Evolutionary conservation across 2,113 vertebrate species (phyloP), one percentile per base, ranked within the genome.

Genomic region (Vireo altiloquus): DNA sequence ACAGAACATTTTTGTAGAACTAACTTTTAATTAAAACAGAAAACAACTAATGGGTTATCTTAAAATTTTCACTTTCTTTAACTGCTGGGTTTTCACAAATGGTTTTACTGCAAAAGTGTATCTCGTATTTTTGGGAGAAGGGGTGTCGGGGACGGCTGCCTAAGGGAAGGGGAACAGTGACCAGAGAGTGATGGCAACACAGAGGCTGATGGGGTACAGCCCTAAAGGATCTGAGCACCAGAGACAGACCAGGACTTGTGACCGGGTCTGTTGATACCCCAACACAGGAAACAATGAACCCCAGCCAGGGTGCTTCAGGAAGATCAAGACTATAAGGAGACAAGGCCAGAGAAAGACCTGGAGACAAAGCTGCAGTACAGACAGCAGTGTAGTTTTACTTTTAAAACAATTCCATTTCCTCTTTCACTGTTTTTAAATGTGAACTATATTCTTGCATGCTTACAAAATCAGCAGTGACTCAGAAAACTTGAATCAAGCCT

Each of bases 181-280:
- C 16, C 54, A 53, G 69, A 56, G 16, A 16, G 27, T 80, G 23
- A 47, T 14, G 12, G 22, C 35, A 64, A 5, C 18, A 72, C 0
- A 0, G 40, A 15, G 3, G 5, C 3, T 46, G 37, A 33, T 56
- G 13, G 11, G 5, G 2, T 57, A 12, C 3, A 56, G 22, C 16
- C 31, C 37, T 53, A 7, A n/a, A 42, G 21, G 16, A 21, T 60
- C 27, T 84, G 7, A 87, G 2, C 17, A 28, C 6, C 19, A 10
- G 4, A 76, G 7, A 13, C 9, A 25, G 40, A 4, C 52, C 33
- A 16, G 13, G 31, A 7, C n/a, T 81, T 46, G 25, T 53, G 64
- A 20, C 44, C 15, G 11, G 6, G 7, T 25, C 23, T 89, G 2
- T 2, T 86, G 83, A 24, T 21, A 54, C 35, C 4, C 10, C 12